Evolutionary conservation across 2,113 vertebrate species (phyloP), one percentile per base, ranked within the genome.

Genomic region (Melozone crissalis): DNA sequence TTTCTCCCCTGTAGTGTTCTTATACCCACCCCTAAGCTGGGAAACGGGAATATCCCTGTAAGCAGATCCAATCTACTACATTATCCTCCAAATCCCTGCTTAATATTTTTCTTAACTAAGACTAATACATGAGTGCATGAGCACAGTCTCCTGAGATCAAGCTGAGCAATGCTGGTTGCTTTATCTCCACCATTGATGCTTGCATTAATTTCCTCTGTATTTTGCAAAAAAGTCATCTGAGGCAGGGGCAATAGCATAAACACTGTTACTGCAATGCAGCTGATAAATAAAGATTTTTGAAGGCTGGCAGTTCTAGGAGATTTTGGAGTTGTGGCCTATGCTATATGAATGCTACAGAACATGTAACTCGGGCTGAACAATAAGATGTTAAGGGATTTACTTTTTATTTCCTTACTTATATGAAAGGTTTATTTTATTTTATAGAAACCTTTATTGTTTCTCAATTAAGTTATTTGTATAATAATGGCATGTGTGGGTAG

Each of bases 21-120:
- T 68, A 7, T 35, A 55, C 8, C 23, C 59, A 39, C 5, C 5
- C 4, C 11, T 76, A 52, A 82, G 15, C 24, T 76, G 54, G 19
- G 22, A 58, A 91, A 72, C 0, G 0, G 17, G 33, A 79, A 61
- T 52, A 46, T 57, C 39, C 24, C 31, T 87, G 15, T 62, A 76
- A 91, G 44, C 66, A 90, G 35, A 15, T 26, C 44, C 12, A 37
- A 84, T 65, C 16, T 80, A 68, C 57, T 87, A 83, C 8, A 52
- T 90, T 79, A 73, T 79, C 41, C n/a, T 87, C 58, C 54, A 90
- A 62, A 94, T 85, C 41, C n/a, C 67, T 94, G 46, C 43, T 77
- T 89, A 90, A 89, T 90, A 55, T 66, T 88, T 74, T 57, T 94
- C 39, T 77, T 83, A 88, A 80, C 30, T 80, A 51, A 73, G 68